Percentiles rank a stretch among this genome's conserved stretches.
phyloP scores from a whole-genome alignment of 2,113 vertebrate species.

The Chaenogobius annularis region DNA sequence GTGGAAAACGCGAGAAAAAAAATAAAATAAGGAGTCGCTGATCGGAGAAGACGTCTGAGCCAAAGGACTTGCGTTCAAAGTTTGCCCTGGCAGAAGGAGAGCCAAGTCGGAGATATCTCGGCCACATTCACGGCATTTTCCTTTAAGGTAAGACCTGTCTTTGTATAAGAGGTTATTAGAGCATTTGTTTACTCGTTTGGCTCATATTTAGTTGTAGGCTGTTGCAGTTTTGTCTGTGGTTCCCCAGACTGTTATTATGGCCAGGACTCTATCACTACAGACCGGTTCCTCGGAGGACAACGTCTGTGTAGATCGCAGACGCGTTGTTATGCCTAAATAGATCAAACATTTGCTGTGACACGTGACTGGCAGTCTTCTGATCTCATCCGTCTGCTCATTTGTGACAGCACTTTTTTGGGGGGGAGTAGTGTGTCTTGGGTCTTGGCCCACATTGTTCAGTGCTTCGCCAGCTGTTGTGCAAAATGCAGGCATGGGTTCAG shows the following conservation, averaged over 20 bases:
- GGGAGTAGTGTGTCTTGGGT: background rate
- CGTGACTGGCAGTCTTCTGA: conserved; percentile 10
- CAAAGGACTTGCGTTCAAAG: conserved; percentile 65
- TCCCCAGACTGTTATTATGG: conserved; percentile 46
- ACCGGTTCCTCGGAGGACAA: conserved; percentile 34
- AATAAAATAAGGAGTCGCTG: conserved; percentile 45
- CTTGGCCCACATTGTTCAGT: conserved; percentile 25
- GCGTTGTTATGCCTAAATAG: conserved; percentile 16
- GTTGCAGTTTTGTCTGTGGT: conserved; percentile 34
- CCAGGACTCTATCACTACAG: conserved; percentile 16
- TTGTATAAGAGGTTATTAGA: background rate
- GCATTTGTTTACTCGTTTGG: conserved; percentile 16
- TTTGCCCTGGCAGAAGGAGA: conserved; percentile 62
- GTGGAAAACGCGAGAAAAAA: conserved; percentile 29
- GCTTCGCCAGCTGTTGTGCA: conserved; percentile 64
- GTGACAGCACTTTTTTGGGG: conserved; percentile 26
- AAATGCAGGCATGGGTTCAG: conserved; percentile 30
- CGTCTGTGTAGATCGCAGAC: conserved; percentile 25
- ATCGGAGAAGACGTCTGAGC: conserved; percentile 43
- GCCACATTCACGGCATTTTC: conserved; percentile 54
- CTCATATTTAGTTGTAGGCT: conserved; percentile 58
- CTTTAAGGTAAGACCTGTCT: conserved; percentile 72
- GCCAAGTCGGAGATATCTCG: conserved; percentile 52
- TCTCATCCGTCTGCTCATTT: conserved; percentile 2
- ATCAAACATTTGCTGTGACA: conserved; percentile 5